Base-by-base conservation (phyloP, 2,888 invertebrate species). In the Cetonia aurata region DNA sequence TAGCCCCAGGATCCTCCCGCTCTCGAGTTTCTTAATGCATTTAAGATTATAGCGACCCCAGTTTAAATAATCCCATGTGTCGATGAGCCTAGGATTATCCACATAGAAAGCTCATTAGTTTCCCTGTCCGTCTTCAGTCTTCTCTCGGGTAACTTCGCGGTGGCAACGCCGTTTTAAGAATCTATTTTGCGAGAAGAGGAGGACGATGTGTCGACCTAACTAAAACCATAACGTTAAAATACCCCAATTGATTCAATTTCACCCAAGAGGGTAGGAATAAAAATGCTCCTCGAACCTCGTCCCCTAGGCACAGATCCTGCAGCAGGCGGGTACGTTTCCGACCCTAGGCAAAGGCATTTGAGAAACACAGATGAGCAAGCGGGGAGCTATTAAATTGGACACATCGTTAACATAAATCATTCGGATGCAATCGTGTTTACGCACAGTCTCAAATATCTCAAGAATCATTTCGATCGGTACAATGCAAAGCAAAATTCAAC, bases 321-420 rank as follows among this genome's bases (percentile, higher is more conserved):
- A 65, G 67, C 73, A 72, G 73, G 73, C 71, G 72, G 73, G 71
- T 73, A 70, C 71, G 73, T 71, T 76, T 74, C 75, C 78, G 76
- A 80, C 79, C 80, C 80, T 79, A 80, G 80, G 81, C 81, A 80
- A 79, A 81, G 31, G 80, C 80, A 80, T 80, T 80, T 80, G 79
- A 81, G 81, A 80, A 81, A 82, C 82, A 82, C 80, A 82, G 82
- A 83, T 82, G 83, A 82, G 82, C 82, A 83, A 80, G 80, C 80
- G 81, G 83, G 83, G 83, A 82, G 81, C 83, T 82, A 83, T 83
- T 83, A 83, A 78, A 79, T 83, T 80, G 83, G 81, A 79, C 80
- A 80, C 80, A 80, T 81, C 81, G 81, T 81, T 80, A 81, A 80
- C 79, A 83, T 83, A 83, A 83, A 83, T 83, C 83, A 83, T 83